Base-by-base conservation (phyloP, 37 sponge, comb jelly and placozoan species). In the Spongilla lacustris region DNA sequence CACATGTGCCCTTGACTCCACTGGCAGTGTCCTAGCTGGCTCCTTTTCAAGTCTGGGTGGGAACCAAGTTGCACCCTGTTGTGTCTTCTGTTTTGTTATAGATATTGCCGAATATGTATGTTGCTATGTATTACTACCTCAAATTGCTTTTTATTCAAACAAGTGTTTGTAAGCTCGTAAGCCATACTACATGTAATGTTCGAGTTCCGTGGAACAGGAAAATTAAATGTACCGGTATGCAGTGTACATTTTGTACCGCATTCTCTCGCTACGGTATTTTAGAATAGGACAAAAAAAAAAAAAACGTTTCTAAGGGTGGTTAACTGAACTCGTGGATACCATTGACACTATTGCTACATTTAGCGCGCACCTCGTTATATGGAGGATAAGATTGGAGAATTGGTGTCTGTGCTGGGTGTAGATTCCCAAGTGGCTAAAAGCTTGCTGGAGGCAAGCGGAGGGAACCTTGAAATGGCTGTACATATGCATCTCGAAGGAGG, bases 391-490 rank as follows among this genome's bases (percentile, higher is more conserved):
- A 38, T 89, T 5, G 50, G n/a, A 4, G 81, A 94, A 26, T 93
- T 96, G 30, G 37, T 91, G 9, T 33, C 85, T 38, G 86, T 96
- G 17, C 91, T 95, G 12, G 89, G 87, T 14, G 87, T 84, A 0
- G 49, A 89, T 11, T 25, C 28, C 0, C 75, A 91, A 24, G 75
- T 84, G 2, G 96, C 96, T 0, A 86, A 74, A 28, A 85, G 68
- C 19, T 68, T 85, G 38, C 72, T 96, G 36, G 92, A 88, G 37
- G 89, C 92, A n/a, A 87, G 90, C 36, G 89, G 48, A 19, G 89
- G 95, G 4, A 83, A 96, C 32, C 79, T 96, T 0, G 85, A 91
- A 26, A 30, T 89, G 30, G 96, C 96, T n/a, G 69, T 96, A 38
- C 69, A 84, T 35, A 91, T 91, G 85, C 88, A 94, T 76, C 49